Evolutionary conservation across 2,113 vertebrate genomes (phyloP).

Genomic region (Sphaerodactylus townsendi): DNA sequence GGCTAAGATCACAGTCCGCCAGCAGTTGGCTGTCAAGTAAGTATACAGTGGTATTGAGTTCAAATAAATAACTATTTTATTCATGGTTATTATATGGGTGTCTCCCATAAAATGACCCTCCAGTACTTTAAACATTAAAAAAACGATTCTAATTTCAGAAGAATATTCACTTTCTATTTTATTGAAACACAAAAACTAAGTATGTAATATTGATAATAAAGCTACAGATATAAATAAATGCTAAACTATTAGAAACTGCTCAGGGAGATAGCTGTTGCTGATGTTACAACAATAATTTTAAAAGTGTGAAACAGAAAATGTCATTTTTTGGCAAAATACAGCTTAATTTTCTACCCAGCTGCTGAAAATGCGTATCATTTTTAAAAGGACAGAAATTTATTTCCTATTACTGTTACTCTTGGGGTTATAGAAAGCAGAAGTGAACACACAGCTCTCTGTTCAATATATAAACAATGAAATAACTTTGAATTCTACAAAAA

Average conservation of each 20-base stretch:
- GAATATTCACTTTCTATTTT: neutral
- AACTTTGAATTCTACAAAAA: neutral
- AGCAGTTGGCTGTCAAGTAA: neutral
- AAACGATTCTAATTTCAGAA: neutral
- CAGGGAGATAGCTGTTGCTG: neutral
- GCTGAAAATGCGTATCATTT: neutral
- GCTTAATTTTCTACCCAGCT: conserved; percentile 16
- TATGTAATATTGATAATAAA: neutral
- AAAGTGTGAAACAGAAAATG: conserved; percentile 27
- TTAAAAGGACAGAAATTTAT: neutral
- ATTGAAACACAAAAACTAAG: neutral
- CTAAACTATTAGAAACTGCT: neutral
- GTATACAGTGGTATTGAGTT: neutral
- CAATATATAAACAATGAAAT: conserved; percentile 36
- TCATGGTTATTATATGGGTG: no score
- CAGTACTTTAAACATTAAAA: conserved; percentile 8
- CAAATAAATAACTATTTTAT: neutral
- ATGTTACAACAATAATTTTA: conserved; percentile 1
- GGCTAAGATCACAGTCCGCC: conserved; percentile 4
- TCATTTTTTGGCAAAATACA: conserved; percentile 48
- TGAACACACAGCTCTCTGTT: neutral
- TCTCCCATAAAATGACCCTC: neutral
- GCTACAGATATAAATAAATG: neutral
- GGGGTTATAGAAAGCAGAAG: neutral
- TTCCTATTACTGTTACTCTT: neutral